These are phyloP conservation scores for Dermatophagoides farinae DNA, from an alignment of 1,140 invertebrate species.

Conservation along the genomic window DNA sequence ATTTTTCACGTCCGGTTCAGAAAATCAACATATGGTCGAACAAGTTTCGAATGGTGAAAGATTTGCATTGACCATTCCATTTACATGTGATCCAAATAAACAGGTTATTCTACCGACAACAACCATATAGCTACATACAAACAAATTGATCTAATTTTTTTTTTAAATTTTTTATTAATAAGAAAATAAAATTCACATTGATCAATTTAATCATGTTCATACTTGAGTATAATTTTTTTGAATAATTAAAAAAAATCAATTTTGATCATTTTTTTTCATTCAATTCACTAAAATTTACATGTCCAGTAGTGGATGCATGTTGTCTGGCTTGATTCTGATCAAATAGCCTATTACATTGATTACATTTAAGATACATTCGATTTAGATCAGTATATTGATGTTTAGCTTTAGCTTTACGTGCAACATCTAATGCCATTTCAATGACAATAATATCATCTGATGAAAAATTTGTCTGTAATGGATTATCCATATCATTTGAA, in stretches of 20 bases:
- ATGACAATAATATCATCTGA: slow-evolving; percentile 42
- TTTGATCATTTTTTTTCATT: not conserved
- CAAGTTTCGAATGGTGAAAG: slow-evolving; percentile 45
- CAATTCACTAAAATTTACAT: slow-evolving; percentile 62
- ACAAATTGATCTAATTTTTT: not conserved
- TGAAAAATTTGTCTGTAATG: slow-evolving; percentile 55
- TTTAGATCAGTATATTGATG: slow-evolving; percentile 72
- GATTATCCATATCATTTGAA: slow-evolving; percentile 26
- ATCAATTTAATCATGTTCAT: no score
- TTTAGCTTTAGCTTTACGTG: slow-evolving; percentile 60
- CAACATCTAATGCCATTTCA: slow-evolving; percentile 55
- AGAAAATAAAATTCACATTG: not conserved
- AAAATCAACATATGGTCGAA: slow-evolving; percentile 65
- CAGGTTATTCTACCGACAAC: slow-evolving; percentile 12
- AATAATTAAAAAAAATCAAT: no score
- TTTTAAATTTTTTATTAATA: not conserved
- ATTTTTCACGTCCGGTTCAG: slow-evolving; percentile 63
- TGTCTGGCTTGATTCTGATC: slow-evolving; percentile 50
- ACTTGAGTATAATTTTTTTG: no score
- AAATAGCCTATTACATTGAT: slow-evolving; percentile 47
- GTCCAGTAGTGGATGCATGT: slow-evolving; percentile 63
- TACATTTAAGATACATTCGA: slow-evolving; percentile 61
- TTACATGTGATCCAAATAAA: slow-evolving; percentile 46
- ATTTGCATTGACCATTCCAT: slow-evolving; percentile 60
- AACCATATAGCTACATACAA: not conserved